Evolutionary conservation across 2,797 vertebrate species (phyloP).

Genomic region (Tapirus indicus): DNA sequence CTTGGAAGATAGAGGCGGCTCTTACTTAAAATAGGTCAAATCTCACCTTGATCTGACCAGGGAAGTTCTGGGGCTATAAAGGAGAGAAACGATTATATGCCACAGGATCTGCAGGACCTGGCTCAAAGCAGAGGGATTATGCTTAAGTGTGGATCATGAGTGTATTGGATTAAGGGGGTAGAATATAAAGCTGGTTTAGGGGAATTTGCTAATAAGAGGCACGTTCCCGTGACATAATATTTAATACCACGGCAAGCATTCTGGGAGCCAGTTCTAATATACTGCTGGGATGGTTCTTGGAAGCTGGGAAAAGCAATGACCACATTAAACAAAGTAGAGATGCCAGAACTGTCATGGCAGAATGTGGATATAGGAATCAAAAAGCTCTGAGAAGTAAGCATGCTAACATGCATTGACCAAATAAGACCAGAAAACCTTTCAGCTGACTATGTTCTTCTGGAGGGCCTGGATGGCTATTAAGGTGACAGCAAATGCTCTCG

Average conservation of each 20-base stretch:
- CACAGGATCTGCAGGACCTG: background rate
- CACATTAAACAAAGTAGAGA: background rate
- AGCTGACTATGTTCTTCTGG: background rate
- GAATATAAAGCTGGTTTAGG: background rate
- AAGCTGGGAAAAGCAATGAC: background rate
- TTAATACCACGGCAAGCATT: background rate
- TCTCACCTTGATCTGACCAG: background rate
- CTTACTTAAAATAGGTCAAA: background rate
- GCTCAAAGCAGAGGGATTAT: background rate
- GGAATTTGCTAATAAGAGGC: background rate
- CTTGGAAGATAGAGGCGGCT: background rate
- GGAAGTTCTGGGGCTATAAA: background rate
- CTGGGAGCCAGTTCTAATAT: background rate
- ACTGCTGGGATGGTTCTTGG: background rate
- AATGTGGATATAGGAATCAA: background rate
- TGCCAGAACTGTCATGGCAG: background rate
- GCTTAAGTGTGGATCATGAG: background rate
- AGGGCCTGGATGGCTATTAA: background rate
- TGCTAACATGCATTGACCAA: background rate
- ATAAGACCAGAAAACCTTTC: background rate
- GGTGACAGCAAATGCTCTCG: background rate
- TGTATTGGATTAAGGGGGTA: background rate
- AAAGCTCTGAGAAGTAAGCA: background rate
- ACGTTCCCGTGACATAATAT: background rate
- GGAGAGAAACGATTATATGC: background rate